Evolutionary conservation across 2,113 vertebrate genomes (phyloP), one percentile per base, ranked within the genome.

Genomic region (Pionites leucogaster): DNA sequence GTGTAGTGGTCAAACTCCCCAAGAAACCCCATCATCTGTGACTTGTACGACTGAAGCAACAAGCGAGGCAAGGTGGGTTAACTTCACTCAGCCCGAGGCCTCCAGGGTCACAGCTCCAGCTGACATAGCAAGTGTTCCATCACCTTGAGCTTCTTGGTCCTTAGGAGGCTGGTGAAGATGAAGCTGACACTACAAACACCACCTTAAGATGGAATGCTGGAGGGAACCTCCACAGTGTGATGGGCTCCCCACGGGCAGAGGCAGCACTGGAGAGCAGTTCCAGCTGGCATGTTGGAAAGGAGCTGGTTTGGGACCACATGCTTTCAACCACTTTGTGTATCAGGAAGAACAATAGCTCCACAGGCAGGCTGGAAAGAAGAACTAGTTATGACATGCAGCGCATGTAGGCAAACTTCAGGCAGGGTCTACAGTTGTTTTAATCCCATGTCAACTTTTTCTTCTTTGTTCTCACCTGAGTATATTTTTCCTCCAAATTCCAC

Each of bases 1-100:
- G 92, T 91, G 42, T 96, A 92, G 59, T 18, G 77, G 41, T 67
- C 86, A 19, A 67, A 82, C 35, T 93, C 93, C 39, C 74, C 65
- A 22, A 62, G 85, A 82, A 93, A n/a, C 16, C 13, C 49, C 17
- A 11, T 24, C 33, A n/a, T 29, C 60, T 77, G 69, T 55, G 86
- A 44, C 47, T 55, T n/a, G 71, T 60, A 11, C 0, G 59, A 67
- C 25, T 41, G 85, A 29, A 88, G 92, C 42, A 87, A 63, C 4
- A 28, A 52, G n/a, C 0, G 20, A 71, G 76, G 49, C 85, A 88
- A 74, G 33, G 70, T 13, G 69, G 28, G 41, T 35, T 6, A 5
- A 20, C 15, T 68, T 69, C n/a, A 29, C 46, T 28, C 39, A 35
- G 64, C 41, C 64, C 1, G 1, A 75, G 69, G 57, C 28, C 2